These are phyloP conservation scores for Dipodomys spectabilis DNA, from an alignment of 2,113 vertebrate genomes.

Conservation along the genomic window DNA sequence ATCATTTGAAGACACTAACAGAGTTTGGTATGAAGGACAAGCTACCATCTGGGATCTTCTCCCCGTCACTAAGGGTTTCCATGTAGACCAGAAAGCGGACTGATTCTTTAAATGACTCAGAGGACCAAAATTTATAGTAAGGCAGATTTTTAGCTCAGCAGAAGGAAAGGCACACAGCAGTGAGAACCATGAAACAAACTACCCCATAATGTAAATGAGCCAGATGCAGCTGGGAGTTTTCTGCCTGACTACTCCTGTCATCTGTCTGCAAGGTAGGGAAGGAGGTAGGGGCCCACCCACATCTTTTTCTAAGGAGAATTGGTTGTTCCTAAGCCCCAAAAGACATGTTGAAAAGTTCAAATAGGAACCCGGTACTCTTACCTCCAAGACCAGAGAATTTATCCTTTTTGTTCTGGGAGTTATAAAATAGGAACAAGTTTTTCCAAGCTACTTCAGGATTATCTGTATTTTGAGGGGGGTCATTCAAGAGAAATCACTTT, in stretches of 20 bases:
- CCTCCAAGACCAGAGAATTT: neutral
- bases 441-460: neutral
- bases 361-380: neutral
- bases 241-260: constrained; percentile 6
- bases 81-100: neutral
- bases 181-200: neutral
- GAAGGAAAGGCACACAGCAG: neutral
- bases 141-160: neutral
- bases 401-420: neutral
- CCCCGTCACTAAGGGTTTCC: neutral
- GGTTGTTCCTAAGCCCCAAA: neutral
- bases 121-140: neutral
- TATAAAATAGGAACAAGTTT: neutral
- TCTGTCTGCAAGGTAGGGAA: neutral
- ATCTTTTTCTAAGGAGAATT: constrained; percentile 1
- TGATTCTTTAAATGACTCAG: neutral
- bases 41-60: neutral
- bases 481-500: neutral
- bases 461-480: neutral
- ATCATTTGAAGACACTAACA: neutral
- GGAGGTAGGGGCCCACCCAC: neutral
- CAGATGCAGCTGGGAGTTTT: neutral
- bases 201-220: neutral
- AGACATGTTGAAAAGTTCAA: neutral
- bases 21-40: neutral